These are phyloP conservation scores for Orthonychiurus folsomi DNA, from an alignment of 2,888 invertebrate genomes.

Conservation along the genomic window DNA sequence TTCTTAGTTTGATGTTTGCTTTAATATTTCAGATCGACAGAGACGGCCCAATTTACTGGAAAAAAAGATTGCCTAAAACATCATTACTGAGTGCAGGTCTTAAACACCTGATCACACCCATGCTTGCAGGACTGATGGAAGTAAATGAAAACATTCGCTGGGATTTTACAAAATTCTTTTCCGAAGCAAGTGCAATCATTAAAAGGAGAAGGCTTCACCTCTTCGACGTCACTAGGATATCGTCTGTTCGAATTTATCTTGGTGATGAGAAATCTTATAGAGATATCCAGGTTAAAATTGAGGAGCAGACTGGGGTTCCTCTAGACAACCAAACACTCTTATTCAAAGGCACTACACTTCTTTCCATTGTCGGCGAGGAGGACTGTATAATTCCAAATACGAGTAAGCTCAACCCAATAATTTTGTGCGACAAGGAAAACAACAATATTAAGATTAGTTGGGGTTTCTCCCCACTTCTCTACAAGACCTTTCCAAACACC, in stretches of 20 bases:
- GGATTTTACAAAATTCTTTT: conserved; percentile 86
- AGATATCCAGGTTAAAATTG: conserved; percentile 62
- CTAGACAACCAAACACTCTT: conserved; percentile 73
- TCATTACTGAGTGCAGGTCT: conserved; percentile 77
- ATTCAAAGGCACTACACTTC: conserved; percentile 58
- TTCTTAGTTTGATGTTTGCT: no score
- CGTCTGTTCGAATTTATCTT: conserved; percentile 67
- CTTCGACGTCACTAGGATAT: conserved; percentile 77
- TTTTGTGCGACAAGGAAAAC: conserved; percentile 71
- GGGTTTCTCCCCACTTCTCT: conserved; percentile 54
- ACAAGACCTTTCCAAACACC: conserved; percentile 72
- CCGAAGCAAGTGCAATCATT: conserved; percentile 50
- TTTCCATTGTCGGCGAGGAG: conserved; percentile 54
- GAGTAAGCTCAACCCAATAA: conserved; percentile 59
- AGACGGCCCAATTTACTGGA: conserved; percentile 86
- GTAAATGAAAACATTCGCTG: conserved; percentile 79
- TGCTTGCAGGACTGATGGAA: conserved; percentile 81
- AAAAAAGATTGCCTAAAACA: conserved; percentile 67
- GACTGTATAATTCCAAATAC: conserved; percentile 59
- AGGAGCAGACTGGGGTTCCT: conserved; percentile 73
- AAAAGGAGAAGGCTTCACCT: conserved; percentile 56
- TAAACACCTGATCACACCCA: conserved; percentile 73
- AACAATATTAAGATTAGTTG: conserved; percentile 58
- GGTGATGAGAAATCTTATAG: conserved; percentile 45
- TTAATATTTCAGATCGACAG: no score